Evolutionary conservation across 2,113 vertebrate genomes (phyloP), one percentile per base, ranked within the genome.

Genomic region (Spilogale gracilis): DNA sequence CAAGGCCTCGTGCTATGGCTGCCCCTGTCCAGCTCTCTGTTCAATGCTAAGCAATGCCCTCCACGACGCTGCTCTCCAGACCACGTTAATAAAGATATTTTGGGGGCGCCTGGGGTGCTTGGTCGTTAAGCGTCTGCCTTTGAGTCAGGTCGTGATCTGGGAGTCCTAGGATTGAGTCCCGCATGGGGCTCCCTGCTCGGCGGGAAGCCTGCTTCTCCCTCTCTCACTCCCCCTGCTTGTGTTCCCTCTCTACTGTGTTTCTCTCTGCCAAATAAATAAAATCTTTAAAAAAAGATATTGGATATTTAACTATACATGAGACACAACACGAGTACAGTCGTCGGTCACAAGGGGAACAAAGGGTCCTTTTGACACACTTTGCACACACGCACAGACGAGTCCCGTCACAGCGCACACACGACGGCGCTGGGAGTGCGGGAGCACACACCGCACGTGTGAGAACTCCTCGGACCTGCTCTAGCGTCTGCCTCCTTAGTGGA

Each of bases 1-100:
- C 14, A 2, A 2, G 61, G 63, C 27, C 18, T 21, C 4, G 9
- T 1, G 8, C 78, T 0, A 11, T 3, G 9, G 38, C 14, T 27
- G 6, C 30, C 30, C 27, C 3, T 0, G 3, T 20, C 7, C 20
- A n/a, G 30, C 38, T 60, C 74, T 80, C 17, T 45, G 5, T 78
- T 65, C 54, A 32, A 30, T 45, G 52, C n/a, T 43, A 17, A 76
- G 13, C 11, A 21, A 61, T 2, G 3, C 32, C 13, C 50, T 58
- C 92, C 18, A 5, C 23, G 48, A 25, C 20, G 10, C 23, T 4
- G 76, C 56, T 21, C 16, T 32, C 23, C 67, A 16, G 48, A 27
- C 18, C 12, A 0, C 10, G 9, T 5, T n/a, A 14, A 48, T 23
- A 45, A 30, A 50, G 56, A 8, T 25, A 43, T 43, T 82, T 38